Evolutionary conservation across 2,888 invertebrate genomes (phyloP).

Genomic region (Lithodes maja): DNA sequence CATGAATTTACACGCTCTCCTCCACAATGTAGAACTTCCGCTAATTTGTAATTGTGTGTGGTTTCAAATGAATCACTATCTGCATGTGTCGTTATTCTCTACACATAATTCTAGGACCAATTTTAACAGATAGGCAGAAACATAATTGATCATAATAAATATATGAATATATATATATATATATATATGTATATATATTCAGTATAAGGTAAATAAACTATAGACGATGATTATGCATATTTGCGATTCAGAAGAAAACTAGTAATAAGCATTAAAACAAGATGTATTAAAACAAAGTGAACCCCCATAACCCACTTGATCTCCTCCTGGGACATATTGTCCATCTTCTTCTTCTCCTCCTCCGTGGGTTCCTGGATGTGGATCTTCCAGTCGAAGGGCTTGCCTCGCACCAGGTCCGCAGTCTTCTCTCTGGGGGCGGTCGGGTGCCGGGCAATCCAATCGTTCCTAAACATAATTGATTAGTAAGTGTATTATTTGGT

Average conservation of each 20-base stretch:
- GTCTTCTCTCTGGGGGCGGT: neutral
- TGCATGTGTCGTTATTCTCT: too few species aligned
- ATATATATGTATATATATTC: neutral
- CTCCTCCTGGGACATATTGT: conserved; percentile 39
- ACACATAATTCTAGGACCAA: too few species aligned
- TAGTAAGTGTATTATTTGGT: too few species aligned
- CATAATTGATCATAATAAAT: neutral
- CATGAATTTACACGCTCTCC: too few species aligned
- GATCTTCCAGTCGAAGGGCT: conserved; percentile 47
- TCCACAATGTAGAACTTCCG: too few species aligned
- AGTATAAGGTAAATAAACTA: neutral
- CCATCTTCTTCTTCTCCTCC: conserved; percentile 28
- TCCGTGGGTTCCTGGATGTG: conserved; percentile 14
- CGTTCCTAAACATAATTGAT: neutral
- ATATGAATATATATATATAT: neutral
- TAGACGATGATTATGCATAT: neutral
- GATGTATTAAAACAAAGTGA: too few species aligned
- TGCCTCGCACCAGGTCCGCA: neutral
- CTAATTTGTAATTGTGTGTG: too few species aligned
- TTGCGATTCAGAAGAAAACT: neutral
- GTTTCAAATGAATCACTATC: too few species aligned
- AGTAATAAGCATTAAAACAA: neutral
- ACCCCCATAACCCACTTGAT: conserved; percentile 25
- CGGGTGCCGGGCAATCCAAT: neutral
- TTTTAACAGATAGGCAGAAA: too few species aligned